Evolutionary conservation across 2,113 vertebrate genomes (phyloP).

Genomic region (Cephalopholis sonnerati): DNA sequence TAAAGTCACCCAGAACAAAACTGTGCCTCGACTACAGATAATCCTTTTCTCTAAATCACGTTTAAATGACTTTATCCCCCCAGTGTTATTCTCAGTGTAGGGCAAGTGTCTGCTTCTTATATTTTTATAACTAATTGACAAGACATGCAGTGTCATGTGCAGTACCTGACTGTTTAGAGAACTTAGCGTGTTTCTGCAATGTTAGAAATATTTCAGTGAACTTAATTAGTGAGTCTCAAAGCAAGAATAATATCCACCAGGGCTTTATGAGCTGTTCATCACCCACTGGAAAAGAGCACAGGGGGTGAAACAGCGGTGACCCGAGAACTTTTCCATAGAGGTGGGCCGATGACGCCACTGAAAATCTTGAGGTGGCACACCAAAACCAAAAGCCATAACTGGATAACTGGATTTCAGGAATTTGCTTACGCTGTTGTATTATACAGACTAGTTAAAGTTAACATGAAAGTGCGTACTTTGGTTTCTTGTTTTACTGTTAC

Average conservation of each 20-base stretch:
- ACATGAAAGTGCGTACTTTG: too few relatives aligned
- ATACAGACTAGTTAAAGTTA: too few relatives aligned
- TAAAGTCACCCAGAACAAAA: slow-evolving; percentile 13
- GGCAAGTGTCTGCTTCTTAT: not conserved
- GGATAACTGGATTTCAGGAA: too few relatives aligned
- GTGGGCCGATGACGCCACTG: too few relatives aligned
- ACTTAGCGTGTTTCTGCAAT: slow-evolving; percentile 14
- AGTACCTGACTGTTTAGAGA: not conserved
- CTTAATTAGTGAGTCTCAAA: not conserved
- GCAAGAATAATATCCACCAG: not conserved
- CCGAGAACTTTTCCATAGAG: too few relatives aligned
- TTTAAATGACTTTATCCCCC: too few relatives aligned
- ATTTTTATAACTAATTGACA: not conserved
- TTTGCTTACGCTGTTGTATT: too few relatives aligned
- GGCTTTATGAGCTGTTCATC: not conserved
- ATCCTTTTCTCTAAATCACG: too few relatives aligned
- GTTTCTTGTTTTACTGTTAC: too few relatives aligned
- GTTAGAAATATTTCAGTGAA: slow-evolving; percentile 5
- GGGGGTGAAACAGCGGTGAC: too few relatives aligned
- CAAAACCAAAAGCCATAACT: too few relatives aligned
- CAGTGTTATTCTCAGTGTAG: not conserved
- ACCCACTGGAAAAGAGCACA: not conserved
- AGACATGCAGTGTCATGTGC: not conserved
- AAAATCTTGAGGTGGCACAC: too few relatives aligned
- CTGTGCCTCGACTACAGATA: not conserved